Evolutionary conservation across 2,888 invertebrate species (phyloP).

Genomic region (Orthosia gracilis): DNA sequence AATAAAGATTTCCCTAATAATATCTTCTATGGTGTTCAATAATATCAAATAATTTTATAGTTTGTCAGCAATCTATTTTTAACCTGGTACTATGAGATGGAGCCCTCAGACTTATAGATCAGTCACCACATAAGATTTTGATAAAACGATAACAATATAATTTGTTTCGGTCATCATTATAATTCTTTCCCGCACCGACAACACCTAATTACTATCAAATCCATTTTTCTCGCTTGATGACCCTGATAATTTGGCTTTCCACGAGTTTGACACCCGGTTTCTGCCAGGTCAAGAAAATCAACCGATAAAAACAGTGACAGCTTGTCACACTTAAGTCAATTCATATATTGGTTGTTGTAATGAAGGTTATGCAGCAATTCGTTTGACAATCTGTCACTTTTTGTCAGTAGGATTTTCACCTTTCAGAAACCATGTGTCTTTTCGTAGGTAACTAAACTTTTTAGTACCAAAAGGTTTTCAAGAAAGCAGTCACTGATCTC

Average conservation of each 20-base stretch:
- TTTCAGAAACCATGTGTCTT: not conserved
- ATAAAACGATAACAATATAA: conserved; percentile 16
- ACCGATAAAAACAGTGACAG: not conserved
- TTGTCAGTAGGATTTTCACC: not conserved
- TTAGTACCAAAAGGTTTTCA: conserved; percentile 15
- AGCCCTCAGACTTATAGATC: conserved; percentile 50
- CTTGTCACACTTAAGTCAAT: not conserved
- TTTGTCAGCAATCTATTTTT: not conserved
- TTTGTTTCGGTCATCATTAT: conserved; percentile 28
- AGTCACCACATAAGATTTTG: conserved; percentile 41
- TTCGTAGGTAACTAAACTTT: conserved; percentile 6
- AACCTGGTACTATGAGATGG: conserved; percentile 29
- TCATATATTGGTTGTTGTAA: not conserved
- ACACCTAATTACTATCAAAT: conserved; percentile 32
- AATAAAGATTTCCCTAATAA: not conserved
- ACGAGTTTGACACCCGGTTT: not conserved
- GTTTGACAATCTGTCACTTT: not conserved
- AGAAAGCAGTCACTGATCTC: conserved; percentile 51
- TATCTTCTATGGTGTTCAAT: conserved; percentile 1
- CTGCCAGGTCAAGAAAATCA: not conserved
- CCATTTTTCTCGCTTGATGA: conserved; percentile 17
- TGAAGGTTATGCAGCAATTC: not conserved
- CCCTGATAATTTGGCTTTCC: conserved; percentile 47
- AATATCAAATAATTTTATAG: not conserved
- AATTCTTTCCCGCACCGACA: conserved; percentile 15